Percentiles rank a stretch among this genome's conserved stretches.
These are phyloP conservation scores for Drosophila bocki DNA, from an alignment of 1,140 invertebrate species.

Conservation along the genomic window DNA sequence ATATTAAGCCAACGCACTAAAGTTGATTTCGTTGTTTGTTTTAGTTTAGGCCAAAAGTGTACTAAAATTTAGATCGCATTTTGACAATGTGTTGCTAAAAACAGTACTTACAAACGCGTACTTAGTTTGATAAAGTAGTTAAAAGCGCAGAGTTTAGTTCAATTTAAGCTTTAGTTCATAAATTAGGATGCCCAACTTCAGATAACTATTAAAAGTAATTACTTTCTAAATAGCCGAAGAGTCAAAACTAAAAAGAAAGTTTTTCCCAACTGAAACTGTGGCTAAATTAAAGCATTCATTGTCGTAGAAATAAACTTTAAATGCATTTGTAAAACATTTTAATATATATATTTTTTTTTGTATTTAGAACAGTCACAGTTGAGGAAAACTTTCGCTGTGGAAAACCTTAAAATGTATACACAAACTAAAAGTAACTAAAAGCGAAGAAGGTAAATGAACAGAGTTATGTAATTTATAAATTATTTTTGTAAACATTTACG, in stretches of 20 bases:
- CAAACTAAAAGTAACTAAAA: constrained; percentile 36
- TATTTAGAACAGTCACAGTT: constrained; percentile 8
- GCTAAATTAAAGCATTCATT: constrained; percentile 10
- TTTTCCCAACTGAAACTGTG: constrained; percentile 31
- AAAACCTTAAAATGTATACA: constrained; percentile 51
- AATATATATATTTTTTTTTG: not conserved
- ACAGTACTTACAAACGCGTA: constrained; percentile 45
- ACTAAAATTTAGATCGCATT: constrained; percentile 29
- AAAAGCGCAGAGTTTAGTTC: constrained; percentile 41
- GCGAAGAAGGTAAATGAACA: constrained; percentile 49
- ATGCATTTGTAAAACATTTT: constrained; percentile 23
- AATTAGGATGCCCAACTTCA: constrained; percentile 6
- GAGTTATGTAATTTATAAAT: constrained; percentile 80
- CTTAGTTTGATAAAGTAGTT: constrained; percentile 50
- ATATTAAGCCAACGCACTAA: constrained; percentile 45
- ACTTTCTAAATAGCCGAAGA: constrained; percentile 43
- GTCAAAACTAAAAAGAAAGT: constrained; percentile 24
- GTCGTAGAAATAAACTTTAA: constrained; percentile 4
- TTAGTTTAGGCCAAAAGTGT: constrained; percentile 66
- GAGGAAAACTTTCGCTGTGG: constrained; percentile 10
- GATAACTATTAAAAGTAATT: not conserved
- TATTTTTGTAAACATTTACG: constrained; percentile 81
- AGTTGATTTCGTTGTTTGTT: constrained; percentile 44
- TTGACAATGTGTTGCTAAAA: constrained; percentile 24
- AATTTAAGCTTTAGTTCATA: constrained; percentile 54